These are phyloP conservation scores for Vespertilio murinus DNA, from an alignment of 2,797 vertebrate genomes.

Conservation along the genomic window DNA sequence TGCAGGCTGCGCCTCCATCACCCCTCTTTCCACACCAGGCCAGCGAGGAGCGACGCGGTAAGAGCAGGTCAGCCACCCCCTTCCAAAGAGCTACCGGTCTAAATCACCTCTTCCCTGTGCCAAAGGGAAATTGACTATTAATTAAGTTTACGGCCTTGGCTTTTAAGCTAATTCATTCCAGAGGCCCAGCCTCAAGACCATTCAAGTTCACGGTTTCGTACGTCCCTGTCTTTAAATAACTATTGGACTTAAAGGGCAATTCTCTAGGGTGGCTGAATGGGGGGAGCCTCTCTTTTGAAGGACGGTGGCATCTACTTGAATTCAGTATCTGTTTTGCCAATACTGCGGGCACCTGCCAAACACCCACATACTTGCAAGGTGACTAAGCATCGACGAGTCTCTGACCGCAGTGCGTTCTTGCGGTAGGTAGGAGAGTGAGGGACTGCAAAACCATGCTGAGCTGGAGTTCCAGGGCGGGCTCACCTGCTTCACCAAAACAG, in stretches of 20 bases:
- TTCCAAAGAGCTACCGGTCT: not conserved
- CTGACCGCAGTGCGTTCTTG: not conserved
- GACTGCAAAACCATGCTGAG: not conserved
- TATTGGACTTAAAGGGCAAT: not conserved
- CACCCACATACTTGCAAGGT: not conserved
- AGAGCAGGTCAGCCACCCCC: not conserved
- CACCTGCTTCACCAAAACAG: not conserved
- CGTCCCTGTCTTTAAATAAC: not conserved
- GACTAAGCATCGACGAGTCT: not conserved
- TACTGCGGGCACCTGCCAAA: not conserved
- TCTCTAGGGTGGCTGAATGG: not conserved
- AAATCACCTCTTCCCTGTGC: not conserved
- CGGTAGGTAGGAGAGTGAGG: not conserved
- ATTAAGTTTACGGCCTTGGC: not conserved
- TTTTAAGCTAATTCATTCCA: slow-evolving; percentile 41
- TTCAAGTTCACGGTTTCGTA: slow-evolving; percentile 10
- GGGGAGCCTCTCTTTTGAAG: not conserved
- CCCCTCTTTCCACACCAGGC: not conserved
- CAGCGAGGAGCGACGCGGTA: not conserved
- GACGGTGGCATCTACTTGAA: not conserved
- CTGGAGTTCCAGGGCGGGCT: not conserved
- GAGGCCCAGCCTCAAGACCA: slow-evolving; percentile 20
- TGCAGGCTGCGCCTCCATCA: not conserved
- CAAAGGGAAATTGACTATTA: not conserved
- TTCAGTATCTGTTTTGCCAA: slow-evolving; percentile 3